phyloP scores from a whole-genome alignment of 2,113 vertebrate genomes.

The Callionymus lyra region DNA sequence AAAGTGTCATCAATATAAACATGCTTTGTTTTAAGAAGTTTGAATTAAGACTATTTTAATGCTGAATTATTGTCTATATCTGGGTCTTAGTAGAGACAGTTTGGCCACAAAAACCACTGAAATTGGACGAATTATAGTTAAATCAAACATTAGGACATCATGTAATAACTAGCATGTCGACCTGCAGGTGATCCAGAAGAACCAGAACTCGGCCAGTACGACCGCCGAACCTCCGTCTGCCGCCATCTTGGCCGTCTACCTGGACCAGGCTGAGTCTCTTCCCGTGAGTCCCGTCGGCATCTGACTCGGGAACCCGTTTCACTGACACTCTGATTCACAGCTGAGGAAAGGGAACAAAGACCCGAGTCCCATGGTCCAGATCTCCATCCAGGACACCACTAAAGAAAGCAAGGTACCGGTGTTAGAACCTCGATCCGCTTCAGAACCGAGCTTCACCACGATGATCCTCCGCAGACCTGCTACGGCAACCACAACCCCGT shows the following conservation, averaged over 20 bases:
- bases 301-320: background rate
- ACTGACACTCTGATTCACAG: constrained; percentile 42
- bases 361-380: constrained; percentile 80
- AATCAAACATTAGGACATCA: no score
- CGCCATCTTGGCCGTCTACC: constrained; percentile 79
- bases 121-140: no score
- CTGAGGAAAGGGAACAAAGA: constrained; percentile 82
- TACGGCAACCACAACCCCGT: constrained; percentile 68
- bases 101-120: no score
- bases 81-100: no score
- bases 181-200: constrained; percentile 78
- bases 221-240: constrained; percentile 75
- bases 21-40: no score
- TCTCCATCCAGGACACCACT: constrained; percentile 80
- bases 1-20: no score
- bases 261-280: constrained; percentile 79
- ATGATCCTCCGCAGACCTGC: constrained; percentile 55
- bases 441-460: background rate
- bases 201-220: constrained; percentile 72
- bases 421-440: no score
- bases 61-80: no score
- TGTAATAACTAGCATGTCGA: no score
- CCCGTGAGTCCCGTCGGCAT: constrained; percentile 69
- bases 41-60: no score
- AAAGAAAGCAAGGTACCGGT: constrained; percentile 77